A percentile compares a stretch with the other conserved stretches of the same genome.
phyloP scores from a whole-genome alignment of 1,140 invertebrate species.

The Drosophila azteca region DNA sequence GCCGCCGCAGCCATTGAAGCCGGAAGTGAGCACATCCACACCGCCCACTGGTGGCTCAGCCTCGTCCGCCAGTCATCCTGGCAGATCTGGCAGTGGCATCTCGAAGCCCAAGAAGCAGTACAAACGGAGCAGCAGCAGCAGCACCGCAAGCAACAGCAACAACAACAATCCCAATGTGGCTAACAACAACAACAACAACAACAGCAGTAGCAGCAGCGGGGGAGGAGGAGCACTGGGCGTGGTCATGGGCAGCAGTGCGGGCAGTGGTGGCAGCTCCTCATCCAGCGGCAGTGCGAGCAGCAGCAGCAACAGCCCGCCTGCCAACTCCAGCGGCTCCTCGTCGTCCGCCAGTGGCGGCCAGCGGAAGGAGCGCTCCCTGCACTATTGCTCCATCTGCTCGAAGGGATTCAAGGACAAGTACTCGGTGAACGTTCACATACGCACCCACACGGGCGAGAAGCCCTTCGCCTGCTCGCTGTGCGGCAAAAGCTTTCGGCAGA shows the following conservation, averaged over 20 bases:
- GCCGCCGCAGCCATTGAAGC: conserved; percentile 73
- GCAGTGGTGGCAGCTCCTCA: conserved; percentile 55
- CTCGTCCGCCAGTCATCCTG: conserved; percentile 16
- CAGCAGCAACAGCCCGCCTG: conserved; percentile 68
- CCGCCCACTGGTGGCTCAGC: conserved; percentile 36
- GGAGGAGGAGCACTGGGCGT: conserved; percentile 79
- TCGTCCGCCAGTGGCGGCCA: conserved; percentile 81
- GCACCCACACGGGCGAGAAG: conserved; percentile 94
- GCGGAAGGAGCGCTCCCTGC: conserved; percentile 92
- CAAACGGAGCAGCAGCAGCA: conserved; percentile 83
- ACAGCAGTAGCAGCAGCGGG: conserved; percentile 84
- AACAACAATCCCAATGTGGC: conserved; percentile 69
- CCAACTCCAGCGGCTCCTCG: conserved; percentile 66
- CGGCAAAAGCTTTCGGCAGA: conserved; percentile 96
- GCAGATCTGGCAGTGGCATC: conserved; percentile 46
- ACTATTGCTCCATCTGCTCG: conserved; percentile 95
- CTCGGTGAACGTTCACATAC: conserved; percentile 95
- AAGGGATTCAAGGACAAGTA: conserved; percentile 97
- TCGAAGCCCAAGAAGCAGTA: conserved; percentile 84
- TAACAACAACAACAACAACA: conserved; percentile 78
- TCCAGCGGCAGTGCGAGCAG: conserved; percentile 75
- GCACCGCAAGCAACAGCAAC: conserved; percentile 52
- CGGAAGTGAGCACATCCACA: conserved; percentile 71
- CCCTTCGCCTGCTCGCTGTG: conserved; percentile 95
- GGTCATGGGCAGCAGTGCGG: conserved; percentile 41